Evolutionary conservation across 1,140 invertebrate genomes (phyloP), one percentile per base, ranked within the genome.

Genomic region (Sycophila sp.): DNA sequence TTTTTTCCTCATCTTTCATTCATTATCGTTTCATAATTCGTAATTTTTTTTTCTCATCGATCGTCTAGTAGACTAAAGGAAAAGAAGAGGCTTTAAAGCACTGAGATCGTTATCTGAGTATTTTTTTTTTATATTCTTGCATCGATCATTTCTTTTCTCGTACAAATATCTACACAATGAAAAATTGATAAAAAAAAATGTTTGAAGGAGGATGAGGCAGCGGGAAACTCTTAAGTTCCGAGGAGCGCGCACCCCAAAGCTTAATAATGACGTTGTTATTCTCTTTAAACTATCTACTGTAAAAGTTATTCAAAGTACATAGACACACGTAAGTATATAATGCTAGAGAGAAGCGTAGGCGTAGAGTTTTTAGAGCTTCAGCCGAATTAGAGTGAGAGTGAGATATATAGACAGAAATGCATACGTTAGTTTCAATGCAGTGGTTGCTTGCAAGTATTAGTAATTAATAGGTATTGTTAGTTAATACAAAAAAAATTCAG

Each of bases 221-320:
- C 77, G 77, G 77, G 77, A 78, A 76, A 74, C 75, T 76, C 76
- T 76, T 73, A 71, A 71, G 63, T 66, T 63, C 62, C 34, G 26
- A 66, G 34, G 56, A 71, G 40, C 24, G 36, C 42, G 45, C 26
- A 71, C 30, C 53, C 56, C 59, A 59, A 71, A 71, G 60, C 53
- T 71, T 69, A n/a, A 55, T 55, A 42, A n/a, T n/a, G n/a, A n/a
- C n/a, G n/a, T n/a, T n/a, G n/a, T n/a, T n/a, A n/a, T n/a, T 60
- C 10, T 51, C 11, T 36, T 51, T 47, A 6, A 40, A 63, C n/a
- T 58, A 58, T 70, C 59, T 70, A 66, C 62, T 42, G n/a, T n/a
- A n/a, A n/a, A 71, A 40, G 60, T 71, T 71, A 40, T 59, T 65
- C 62, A 65, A 65, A 71, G 51, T 71, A 71, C 51, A 72, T 62